phyloP scores from a whole-genome alignment of 2,888 invertebrate genomes.

The Harpagoxenus sublaevis region DNA sequence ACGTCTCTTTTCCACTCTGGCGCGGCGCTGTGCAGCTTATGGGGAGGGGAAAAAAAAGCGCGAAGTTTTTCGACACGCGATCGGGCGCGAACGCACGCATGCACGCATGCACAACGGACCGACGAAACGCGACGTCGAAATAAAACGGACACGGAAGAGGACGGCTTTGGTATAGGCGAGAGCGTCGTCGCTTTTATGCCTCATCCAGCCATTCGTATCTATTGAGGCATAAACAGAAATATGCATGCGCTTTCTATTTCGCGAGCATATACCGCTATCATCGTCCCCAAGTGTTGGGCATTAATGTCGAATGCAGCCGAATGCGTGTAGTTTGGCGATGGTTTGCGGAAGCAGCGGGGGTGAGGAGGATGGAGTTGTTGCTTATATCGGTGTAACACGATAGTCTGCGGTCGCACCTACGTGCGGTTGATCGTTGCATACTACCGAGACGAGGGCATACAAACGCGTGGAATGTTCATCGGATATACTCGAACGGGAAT shows the following conservation, averaged over 20 bases:
- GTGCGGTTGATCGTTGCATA: conserved; percentile 15
- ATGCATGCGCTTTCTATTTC: conserved; percentile 64
- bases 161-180: conserved; percentile 42
- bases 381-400: conserved; percentile 38
- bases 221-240: conserved; percentile 73
- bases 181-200: conserved; percentile 69
- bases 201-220: conserved; percentile 72
- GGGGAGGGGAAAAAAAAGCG: conserved; percentile 10
- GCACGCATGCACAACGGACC: not conserved
- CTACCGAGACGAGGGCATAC: not conserved
- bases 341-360: not conserved
- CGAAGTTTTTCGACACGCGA: conserved; percentile 47
- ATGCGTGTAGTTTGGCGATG: conserved; percentile 11
- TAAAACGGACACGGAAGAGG: conserved; percentile 38
- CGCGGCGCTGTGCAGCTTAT: not conserved
- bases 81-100: conserved; percentile 14
- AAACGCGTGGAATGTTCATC: conserved; percentile 25
- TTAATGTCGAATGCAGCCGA: conserved; percentile 70
- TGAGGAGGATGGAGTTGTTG: conserved; percentile 20
- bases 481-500: not conserved
- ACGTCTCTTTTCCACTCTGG: not conserved
- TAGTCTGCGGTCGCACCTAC: conserved; percentile 33
- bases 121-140: conserved; percentile 28
- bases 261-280: conserved; percentile 56
- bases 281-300: conserved; percentile 64